Evolutionary conservation across 2,888 invertebrate species (phyloP).

Genomic region (Tuta absoluta): DNA sequence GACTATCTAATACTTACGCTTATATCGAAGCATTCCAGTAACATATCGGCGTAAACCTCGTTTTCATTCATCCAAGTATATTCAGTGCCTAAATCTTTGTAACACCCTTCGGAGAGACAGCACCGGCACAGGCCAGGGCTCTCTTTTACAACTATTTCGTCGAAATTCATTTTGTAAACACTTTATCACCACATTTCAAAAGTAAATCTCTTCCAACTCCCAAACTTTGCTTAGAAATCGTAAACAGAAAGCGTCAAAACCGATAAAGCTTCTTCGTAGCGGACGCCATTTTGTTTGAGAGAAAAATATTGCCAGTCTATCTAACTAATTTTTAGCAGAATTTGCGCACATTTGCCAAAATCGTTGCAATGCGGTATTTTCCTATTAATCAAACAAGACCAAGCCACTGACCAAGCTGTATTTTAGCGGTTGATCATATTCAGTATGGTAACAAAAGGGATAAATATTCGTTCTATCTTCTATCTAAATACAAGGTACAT

Average conservation of each 20-base stretch:
- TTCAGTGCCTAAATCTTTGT: conserved; percentile 69
- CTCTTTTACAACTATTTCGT: conserved; percentile 70
- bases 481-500: too few species aligned
- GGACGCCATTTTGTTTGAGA: conserved; percentile 41
- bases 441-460: too few species aligned
- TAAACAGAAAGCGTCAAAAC: conserved; percentile 23
- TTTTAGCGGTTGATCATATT: too few species aligned
- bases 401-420: too few species aligned
- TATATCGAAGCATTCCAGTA: conserved; percentile 75
- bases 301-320: not conserved
- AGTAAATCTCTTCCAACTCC: conserved; percentile 15
- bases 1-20: conserved; percentile 57
- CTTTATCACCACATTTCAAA: conserved; percentile 33
- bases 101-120: conserved; percentile 75
- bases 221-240: conserved; percentile 16
- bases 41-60: conserved; percentile 76
- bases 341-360: too few species aligned
- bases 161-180: conserved; percentile 64
- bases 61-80: conserved; percentile 74
- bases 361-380: too few species aligned
- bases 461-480: too few species aligned
- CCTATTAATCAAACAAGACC: too few species aligned
- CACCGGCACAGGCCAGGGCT: conserved; percentile 76
- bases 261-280: conserved; percentile 31
- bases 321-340: too few species aligned